Percentiles rank a stretch among this genome's conserved stretches.
Evolutionary conservation across 2,113 vertebrate species (phyloP).

Genomic region (Apteryx mantelli): DNA sequence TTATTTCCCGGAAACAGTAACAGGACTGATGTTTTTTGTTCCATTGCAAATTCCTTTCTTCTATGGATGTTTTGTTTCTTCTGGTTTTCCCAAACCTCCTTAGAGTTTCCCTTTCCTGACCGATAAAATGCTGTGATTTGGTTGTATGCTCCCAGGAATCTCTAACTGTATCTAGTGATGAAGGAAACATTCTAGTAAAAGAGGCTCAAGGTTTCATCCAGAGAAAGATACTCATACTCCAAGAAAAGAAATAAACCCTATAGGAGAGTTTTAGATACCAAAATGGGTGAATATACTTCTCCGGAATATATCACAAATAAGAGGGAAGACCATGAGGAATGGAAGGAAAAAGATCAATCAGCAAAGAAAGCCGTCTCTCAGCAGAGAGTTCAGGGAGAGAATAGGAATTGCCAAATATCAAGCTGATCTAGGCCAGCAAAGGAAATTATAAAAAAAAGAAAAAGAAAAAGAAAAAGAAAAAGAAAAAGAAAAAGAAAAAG

Average conservation of each 20-base stretch:
- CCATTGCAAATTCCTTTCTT: neutral
- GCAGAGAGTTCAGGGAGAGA: neutral
- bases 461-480: neutral
- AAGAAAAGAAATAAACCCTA: neutral
- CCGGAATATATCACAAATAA: neutral
- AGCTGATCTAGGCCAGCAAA: neutral
- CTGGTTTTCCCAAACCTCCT: neutral
- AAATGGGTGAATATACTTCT: neutral
- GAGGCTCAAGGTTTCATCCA: neutral
- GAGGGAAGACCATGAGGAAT: neutral
- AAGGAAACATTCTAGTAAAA: neutral
- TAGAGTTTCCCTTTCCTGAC: neutral
- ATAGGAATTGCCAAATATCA: neutral
- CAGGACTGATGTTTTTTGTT: neutral
- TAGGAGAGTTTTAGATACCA: neutral
- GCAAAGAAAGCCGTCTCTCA: neutral
- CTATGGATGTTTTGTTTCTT: neutral
- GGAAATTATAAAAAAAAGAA: neutral
- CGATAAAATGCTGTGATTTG: neutral
- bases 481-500: neutral
- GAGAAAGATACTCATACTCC: neutral
- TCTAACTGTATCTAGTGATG: neutral
- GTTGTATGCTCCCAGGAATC: neutral
- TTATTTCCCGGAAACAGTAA: constrained; percentile 18
- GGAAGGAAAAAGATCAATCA: neutral